Evolutionary conservation across 2,797 vertebrate species (phyloP).

Genomic region (Hydrolagus colliei): DNA sequence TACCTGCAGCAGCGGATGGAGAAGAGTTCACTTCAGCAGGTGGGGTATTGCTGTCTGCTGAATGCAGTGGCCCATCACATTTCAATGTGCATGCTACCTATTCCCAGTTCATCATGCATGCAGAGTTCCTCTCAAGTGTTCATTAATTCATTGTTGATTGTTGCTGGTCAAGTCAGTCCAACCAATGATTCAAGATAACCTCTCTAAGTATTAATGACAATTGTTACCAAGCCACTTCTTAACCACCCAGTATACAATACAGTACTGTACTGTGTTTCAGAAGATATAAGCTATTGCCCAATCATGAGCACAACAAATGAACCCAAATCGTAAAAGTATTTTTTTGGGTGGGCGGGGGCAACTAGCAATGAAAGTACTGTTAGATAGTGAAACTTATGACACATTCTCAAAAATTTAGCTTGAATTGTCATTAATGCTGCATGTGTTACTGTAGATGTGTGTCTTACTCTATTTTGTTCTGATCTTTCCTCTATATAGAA

Average conservation of each 20-base stretch:
- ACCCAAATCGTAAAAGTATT: neutral
- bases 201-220: neutral
- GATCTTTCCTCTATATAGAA: no score
- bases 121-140: neutral
- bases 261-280: no score
- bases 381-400: neutral
- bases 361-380: neutral
- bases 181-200: neutral
- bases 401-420: neutral
- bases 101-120: neutral
- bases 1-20: constrained; percentile 61
- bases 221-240: neutral
- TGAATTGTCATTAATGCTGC: neutral
- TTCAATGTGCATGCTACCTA: constrained; percentile 12
- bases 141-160: neutral
- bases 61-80: constrained; percentile 42
- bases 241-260: neutral
- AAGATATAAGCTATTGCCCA: neutral
- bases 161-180: neutral
- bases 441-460: neutral
- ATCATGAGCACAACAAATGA: neutral
- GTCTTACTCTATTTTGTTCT: neutral
- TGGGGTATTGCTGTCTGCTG: constrained; percentile 53
- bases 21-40: constrained; percentile 68
- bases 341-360: neutral